Evolutionary conservation across 2,113 vertebrate species (phyloP).

Genomic region (Thamnaconus septentrionalis): DNA sequence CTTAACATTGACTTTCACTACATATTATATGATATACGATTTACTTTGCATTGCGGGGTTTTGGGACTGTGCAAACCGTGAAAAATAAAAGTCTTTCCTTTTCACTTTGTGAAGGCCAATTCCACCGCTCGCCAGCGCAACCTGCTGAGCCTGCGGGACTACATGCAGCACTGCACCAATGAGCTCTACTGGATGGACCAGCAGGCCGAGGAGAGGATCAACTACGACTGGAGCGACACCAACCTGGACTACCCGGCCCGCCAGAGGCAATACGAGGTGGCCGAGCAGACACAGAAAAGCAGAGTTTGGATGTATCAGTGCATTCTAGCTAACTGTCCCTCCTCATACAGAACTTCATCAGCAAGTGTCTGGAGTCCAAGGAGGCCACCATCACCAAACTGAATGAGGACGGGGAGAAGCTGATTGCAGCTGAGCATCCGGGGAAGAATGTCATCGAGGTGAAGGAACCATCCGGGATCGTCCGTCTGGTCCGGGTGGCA

Average conservation of each 20-base stretch:
- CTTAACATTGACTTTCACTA: no score
- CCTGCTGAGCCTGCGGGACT: constrained; percentile 88
- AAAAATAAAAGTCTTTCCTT: background rate
- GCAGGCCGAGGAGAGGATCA: constrained; percentile 87
- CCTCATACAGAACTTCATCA: constrained; percentile 87
- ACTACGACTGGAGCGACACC: constrained; percentile 92
- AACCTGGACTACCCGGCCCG: constrained; percentile 93
- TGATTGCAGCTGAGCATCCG: constrained; percentile 82
- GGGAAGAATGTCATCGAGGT: constrained; percentile 93
- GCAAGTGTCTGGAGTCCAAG: constrained; percentile 91
- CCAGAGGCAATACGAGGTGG: constrained; percentile 92
- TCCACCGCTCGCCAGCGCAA: constrained; percentile 87
- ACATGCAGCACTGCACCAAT: constrained; percentile 98
- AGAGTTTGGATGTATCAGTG: background rate
- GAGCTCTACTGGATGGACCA: constrained; percentile 99
- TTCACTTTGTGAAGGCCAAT: constrained; percentile 30
- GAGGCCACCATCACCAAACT: constrained; percentile 88
- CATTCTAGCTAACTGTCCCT: background rate
- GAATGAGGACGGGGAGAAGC: constrained; percentile 86
- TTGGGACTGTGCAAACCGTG: no score
- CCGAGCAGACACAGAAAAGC: fast-evolving
- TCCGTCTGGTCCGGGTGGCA: no score
- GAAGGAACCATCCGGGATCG: background rate
- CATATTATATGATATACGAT: no score
- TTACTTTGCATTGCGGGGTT: no score